Base-by-base conservation (phyloP, 1,140 invertebrate genomes). In the Hylaeus volcanicus region DNA sequence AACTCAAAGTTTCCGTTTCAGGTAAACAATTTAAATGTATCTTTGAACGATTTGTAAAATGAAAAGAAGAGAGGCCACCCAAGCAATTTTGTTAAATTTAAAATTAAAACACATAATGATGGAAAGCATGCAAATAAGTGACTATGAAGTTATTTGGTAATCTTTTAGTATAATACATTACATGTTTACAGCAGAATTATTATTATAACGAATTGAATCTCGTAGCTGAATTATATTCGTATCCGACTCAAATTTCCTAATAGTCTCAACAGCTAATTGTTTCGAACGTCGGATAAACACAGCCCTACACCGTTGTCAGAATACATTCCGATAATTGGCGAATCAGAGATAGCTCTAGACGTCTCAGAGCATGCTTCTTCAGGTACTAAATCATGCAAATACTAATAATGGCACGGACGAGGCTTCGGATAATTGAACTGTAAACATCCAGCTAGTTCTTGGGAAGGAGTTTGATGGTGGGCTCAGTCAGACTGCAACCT, bases 381-480 rank as follows among this genome's bases (percentile, higher is more conserved):
- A 66, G 75, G 84, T 86, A 81, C 83, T 89, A 89, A 91, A 91
- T 91, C 83, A 90, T 90, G 88, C 86, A 90, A 91, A 90, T 90
- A 90, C 85, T 90, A 91, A 91, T 90, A 90, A 90, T 87, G 88
- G 85, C 82, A 85, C 69, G 69, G 80, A 74, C 84, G 85, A 89
- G 85, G 86, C 88, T 85, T 88, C 80, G 83, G 88, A 88, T 91
- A 90, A 91, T 91, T 90, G 89, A 88, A 90, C 89, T 90, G 90
- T 91, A 91, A 91, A 91, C 90, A 91, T 78, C 80, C 72, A 70
- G 79, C 77, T 71, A 55, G 74, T 70, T 70, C 37, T 37, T 51
- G 79, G 69, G 73, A 53, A 69, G 82, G 39, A 63, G 72, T 55
- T 64, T 69, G 71, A 85, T 82, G 78, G 75, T 56, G 63, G 76